These are phyloP conservation scores for Rosalia funebris DNA, from an alignment of 2,888 invertebrate genomes.

Conservation along the genomic window DNA sequence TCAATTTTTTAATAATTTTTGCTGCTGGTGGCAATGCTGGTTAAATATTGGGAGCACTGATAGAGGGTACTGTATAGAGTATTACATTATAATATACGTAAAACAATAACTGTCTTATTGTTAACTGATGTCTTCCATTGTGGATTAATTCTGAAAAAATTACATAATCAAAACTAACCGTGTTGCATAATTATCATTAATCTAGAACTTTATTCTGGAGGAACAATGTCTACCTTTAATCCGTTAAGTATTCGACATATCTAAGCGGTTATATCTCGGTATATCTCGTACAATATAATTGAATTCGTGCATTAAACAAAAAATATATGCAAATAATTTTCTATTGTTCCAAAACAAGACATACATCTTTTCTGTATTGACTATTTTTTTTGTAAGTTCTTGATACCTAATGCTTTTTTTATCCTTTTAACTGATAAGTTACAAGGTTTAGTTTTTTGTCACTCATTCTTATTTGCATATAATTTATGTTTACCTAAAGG, in stretches of 20 bases:
- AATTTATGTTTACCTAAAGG: constrained; percentile 4
- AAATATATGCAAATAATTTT: constrained; percentile 42
- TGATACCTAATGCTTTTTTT: not conserved
- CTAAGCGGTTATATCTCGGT: constrained; percentile 48
- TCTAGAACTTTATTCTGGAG: not conserved
- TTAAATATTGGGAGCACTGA: no score
- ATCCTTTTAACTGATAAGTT: no score
- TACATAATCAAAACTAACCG: not conserved
- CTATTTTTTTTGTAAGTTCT: constrained; percentile 1
- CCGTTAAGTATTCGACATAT: no score
- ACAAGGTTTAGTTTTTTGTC: constrained; percentile 2
- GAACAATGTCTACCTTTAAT: not conserved
- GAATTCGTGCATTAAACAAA: constrained; percentile 38
- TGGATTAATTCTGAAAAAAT: not conserved
- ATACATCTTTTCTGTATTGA: no score
- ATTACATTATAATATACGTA: no score
- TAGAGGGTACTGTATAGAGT: no score
- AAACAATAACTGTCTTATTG: no score
- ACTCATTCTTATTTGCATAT: constrained; percentile 15
- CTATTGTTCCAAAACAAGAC: constrained; percentile 10
- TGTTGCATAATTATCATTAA: no score
- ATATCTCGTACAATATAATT: constrained; percentile 50
- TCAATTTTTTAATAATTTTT: no score
- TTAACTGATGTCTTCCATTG: no score
- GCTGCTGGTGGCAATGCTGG: no score